Conservation (phyloP, 37 sponge, comb jelly and placozoan genomes). For the Tethya wilhelma region DNA sequence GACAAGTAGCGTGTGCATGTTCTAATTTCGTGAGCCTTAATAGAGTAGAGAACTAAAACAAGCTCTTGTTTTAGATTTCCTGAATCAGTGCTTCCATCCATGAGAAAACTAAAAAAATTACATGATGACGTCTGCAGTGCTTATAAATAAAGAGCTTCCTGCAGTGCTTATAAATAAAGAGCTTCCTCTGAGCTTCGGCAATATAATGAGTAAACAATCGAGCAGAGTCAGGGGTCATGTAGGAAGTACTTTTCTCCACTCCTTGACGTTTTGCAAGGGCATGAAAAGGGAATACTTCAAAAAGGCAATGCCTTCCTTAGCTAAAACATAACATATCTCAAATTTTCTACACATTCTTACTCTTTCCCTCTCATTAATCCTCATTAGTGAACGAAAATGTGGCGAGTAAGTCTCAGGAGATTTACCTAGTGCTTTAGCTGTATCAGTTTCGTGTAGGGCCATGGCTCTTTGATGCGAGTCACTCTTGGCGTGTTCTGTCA, state of each 20-base stretch:
- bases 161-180: no score
- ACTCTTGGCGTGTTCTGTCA: no score
- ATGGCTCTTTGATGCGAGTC: no score
- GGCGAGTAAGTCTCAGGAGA: constrained; percentile 19
- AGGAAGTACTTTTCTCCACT: constrained; percentile 46
- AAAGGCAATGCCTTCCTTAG: constrained; percentile 46
- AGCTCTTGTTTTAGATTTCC: constrained; percentile 58
- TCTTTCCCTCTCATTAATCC: constrained; percentile 10
- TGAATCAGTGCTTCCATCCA: constrained; percentile 63
- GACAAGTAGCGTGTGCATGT: constrained; percentile 33
- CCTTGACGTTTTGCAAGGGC: constrained; percentile 52
- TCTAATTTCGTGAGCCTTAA: constrained; percentile 21
- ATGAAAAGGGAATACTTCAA: constrained; percentile 26
- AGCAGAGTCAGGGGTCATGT: constrained; percentile 28
- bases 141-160: no score
- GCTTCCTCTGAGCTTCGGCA: constrained; percentile 26
- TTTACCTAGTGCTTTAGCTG: constrained; percentile 27
- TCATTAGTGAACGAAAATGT: constrained; percentile 13
- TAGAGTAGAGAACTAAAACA: constrained; percentile 7
- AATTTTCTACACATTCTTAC: constrained; percentile 30
- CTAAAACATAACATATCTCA: constrained; percentile 38
- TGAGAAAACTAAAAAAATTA: constrained; percentile 57
- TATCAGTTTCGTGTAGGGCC: no score
- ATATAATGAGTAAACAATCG: constrained; percentile 33
- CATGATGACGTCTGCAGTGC: not conserved